phyloP scores from a whole-genome alignment of 2,113 vertebrate species.

The Ailuropoda melanoleuca region DNA sequence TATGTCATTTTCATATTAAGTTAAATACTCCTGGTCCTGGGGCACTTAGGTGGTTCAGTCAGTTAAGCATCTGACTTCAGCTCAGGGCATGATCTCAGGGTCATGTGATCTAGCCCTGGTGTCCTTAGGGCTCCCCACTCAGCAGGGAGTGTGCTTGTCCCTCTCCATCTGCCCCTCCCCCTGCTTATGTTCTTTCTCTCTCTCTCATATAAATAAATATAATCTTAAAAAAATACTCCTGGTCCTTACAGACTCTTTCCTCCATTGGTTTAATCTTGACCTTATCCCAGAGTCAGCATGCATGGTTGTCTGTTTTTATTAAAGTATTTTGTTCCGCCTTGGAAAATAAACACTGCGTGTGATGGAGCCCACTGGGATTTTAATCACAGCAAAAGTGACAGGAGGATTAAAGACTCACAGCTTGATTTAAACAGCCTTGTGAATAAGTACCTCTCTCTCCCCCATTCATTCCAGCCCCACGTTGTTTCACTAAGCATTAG shows the following conservation, averaged over 20 bases:
- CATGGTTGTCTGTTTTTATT: neutral
- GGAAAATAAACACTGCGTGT: neutral
- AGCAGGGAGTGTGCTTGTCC: neutral
- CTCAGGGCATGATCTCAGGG: neutral
- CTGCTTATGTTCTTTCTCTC: neutral
- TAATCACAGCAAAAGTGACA: constrained; percentile 60
- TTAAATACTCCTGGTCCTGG: neutral
- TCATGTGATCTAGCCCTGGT: neutral
- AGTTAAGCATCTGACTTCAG: neutral
- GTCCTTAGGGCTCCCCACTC: neutral
- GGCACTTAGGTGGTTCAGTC: neutral
- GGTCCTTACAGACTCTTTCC: neutral
- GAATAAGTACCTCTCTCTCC: neutral
- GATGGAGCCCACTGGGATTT: constrained; percentile 5
- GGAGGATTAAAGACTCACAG: neutral
- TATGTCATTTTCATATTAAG: constrained; percentile 19
- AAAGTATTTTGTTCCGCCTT: constrained; percentile 20
- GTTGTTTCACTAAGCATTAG: neutral
- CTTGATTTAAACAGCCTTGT: constrained; percentile 41
- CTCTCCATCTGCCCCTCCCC: neutral
- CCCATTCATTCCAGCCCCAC: neutral
- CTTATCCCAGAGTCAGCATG: neutral
- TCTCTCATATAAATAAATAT: neutral
- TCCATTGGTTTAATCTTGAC: constrained; percentile 27
- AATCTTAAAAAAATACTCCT: neutral